A percentile compares a stretch with the other conserved stretches of the same genome.
Conservation (phyloP, 2,888 invertebrate species). For the Copidosoma aretas region DNA sequence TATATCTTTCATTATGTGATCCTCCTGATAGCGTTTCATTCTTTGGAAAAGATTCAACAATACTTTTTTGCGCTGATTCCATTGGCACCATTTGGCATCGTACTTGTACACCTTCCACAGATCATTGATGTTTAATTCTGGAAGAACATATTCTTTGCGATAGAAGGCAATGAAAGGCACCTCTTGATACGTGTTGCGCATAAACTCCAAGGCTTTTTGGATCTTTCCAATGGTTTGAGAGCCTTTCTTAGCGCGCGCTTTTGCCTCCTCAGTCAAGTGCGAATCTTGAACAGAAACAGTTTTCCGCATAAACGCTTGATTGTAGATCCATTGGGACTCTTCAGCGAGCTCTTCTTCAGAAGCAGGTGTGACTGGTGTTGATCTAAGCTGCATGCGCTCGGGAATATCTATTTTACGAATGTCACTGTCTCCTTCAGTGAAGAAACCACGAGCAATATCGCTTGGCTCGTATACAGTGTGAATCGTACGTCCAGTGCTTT, state of each 20-base stretch:
- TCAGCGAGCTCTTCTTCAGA: slow-evolving; percentile 87
- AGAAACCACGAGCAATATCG: slow-evolving; percentile 94
- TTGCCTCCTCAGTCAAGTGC: slow-evolving; percentile 64
- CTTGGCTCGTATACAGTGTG: slow-evolving; percentile 97
- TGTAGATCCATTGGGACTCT: slow-evolving; percentile 98
- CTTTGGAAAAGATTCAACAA: slow-evolving; percentile 83
- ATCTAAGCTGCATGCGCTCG: slow-evolving; percentile 90
- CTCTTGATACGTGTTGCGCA: slow-evolving; percentile 93
- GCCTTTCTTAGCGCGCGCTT: slow-evolving; percentile 69
- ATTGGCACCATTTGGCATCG: slow-evolving; percentile 94
- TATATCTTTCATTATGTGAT: slow-evolving; percentile 71
- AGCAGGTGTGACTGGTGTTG: slow-evolving; percentile 83
- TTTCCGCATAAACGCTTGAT: slow-evolving; percentile 86
- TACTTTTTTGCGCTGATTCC: slow-evolving; percentile 84
- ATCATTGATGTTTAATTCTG: slow-evolving; percentile 92
- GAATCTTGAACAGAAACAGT: slow-evolving; percentile 82
- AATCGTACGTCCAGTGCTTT: slow-evolving; percentile 82
- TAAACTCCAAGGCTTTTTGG: slow-evolving; percentile 91
- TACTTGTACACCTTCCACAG: slow-evolving; percentile 97
- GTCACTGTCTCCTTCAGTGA: slow-evolving; percentile 92
- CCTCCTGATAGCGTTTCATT: slow-evolving; percentile 90
- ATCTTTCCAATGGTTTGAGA: slow-evolving; percentile 85
- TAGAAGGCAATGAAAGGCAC: slow-evolving; percentile 99
- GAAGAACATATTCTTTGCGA: slow-evolving; percentile 95
- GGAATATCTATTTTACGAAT: slow-evolving; percentile 87